Evolutionary conservation across 2,888 invertebrate genomes (phyloP), one percentile per base, ranked within the genome.

Genomic region (Zelleria hepariella): DNA sequence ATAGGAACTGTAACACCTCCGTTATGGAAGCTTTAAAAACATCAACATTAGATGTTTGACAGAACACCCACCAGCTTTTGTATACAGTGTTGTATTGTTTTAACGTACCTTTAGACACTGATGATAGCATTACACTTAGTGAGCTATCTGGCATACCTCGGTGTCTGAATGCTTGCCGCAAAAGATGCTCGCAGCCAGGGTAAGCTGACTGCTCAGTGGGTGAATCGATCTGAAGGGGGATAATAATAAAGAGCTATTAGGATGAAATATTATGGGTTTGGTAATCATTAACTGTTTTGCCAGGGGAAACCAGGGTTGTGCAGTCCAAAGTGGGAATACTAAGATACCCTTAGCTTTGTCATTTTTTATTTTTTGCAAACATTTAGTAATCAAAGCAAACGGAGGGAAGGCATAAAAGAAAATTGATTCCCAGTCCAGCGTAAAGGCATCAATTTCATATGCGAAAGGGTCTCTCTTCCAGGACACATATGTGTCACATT

Each of bases 371-470:
- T 49, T 58, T 24, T 49, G 10, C n/a, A 58, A 25, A 5, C 2
- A 21, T 32, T 53, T 58, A 10, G 21, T 10, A 3, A 58, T 53
- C 3, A 58, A 42, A 23, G 53, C 4, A 42, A 58, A 58, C 2
- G 53, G 53, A 15, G 58, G 58, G 24, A 58, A 58, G 6, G 58
- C 58, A 23, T 53, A 58, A 27, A 58, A 58, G 7, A 21, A 58
- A 32, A 26, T 10, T n/a, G 2, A 10, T 10, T 52, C n/a, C 58
- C 58, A 52, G 24, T 21, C 15, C 4, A 58, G 3, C 4, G 58
- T 53, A 18, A 53, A 53, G 2, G 53, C 32, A 42, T 53, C 53
- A 4, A 58, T 42, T 2, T 24, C 20, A 2, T 20, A 26, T 8
- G 58, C 51, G 20, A 20, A 5, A 4, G 58, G 51, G 27, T 58